Evolutionary conservation across 2,113 vertebrate genomes (phyloP).

Genomic region (Turnix velox): DNA sequence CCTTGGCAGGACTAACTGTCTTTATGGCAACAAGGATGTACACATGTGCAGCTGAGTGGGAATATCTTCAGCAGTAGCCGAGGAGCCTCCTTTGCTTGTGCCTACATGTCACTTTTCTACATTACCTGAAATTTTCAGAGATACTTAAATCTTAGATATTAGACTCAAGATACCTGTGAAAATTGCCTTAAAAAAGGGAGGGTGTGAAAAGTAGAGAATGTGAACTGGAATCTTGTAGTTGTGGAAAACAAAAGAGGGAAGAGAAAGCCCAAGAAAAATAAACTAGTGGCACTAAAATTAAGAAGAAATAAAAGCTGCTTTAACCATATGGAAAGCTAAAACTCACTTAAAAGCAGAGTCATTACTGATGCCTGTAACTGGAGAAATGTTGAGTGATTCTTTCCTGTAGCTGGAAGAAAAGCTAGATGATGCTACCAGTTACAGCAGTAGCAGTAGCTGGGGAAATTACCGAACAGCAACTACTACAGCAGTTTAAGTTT

Average conservation of each 20-base stretch:
- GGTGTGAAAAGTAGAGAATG: neutral
- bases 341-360: neutral
- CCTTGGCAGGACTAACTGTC: neutral
- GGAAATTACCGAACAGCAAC: neutral
- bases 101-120: neutral
- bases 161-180: neutral
- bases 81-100: neutral
- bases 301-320: neutral
- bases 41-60: rapidly evolving
- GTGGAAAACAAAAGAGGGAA: neutral
- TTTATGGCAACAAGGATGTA: neutral
- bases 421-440: neutral
- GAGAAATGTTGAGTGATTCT: neutral
- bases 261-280: neutral
- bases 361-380: neutral
- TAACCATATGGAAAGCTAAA: neutral
- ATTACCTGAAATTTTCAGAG: neutral
- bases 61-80: neutral
- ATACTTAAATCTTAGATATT: neutral
- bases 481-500: neutral
- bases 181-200: neutral
- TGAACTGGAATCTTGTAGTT: neutral
- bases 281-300: neutral
- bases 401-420: neutral
- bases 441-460: neutral